Conservation (phyloP, 1,140 invertebrate species). For the Cydia pomonella region DNA sequence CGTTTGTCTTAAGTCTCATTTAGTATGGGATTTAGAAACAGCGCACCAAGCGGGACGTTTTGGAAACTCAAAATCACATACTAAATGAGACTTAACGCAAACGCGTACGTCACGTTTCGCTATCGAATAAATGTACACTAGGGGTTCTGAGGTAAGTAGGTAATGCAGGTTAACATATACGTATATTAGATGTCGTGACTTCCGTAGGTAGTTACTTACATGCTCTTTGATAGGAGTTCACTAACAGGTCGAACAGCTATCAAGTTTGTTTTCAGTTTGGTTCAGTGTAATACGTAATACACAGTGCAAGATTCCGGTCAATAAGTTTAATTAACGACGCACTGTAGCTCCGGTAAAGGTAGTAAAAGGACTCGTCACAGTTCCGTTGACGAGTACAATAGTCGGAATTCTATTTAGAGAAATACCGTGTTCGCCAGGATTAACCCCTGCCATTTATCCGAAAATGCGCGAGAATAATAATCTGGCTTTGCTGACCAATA, state of each 20-base stretch:
- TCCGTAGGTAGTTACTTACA: neutral
- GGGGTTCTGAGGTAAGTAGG: too few species aligned
- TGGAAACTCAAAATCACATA: too few species aligned
- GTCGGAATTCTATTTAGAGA: slow-evolving; percentile 25
- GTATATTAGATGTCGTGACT: neutral
- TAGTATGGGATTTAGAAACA: too few species aligned
- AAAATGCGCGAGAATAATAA: slow-evolving; percentile 32
- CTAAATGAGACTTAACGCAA: too few species aligned
- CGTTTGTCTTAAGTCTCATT: too few species aligned
- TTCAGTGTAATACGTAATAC: neutral
- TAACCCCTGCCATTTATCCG: slow-evolving; percentile 17
- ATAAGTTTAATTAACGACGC: slow-evolving; percentile 17
- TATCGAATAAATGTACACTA: too few species aligned
- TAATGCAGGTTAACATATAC: too few species aligned
- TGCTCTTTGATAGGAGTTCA: neutral
- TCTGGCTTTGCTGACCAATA: slow-evolving; percentile 22
- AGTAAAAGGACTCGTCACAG: slow-evolving; percentile 10
- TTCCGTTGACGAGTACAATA: slow-evolving; percentile 17
- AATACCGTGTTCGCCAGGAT: slow-evolving; percentile 16
- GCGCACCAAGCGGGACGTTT: too few species aligned
- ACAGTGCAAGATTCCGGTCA: neutral
- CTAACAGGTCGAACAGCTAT: neutral
- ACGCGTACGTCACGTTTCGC: too few species aligned
- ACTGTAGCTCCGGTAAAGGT: neutral
- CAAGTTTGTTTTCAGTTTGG: neutral